Evolutionary conservation across 2,113 vertebrate genomes (phyloP), one percentile per base, ranked within the genome.

Genomic region (Podarcis muralis): DNA sequence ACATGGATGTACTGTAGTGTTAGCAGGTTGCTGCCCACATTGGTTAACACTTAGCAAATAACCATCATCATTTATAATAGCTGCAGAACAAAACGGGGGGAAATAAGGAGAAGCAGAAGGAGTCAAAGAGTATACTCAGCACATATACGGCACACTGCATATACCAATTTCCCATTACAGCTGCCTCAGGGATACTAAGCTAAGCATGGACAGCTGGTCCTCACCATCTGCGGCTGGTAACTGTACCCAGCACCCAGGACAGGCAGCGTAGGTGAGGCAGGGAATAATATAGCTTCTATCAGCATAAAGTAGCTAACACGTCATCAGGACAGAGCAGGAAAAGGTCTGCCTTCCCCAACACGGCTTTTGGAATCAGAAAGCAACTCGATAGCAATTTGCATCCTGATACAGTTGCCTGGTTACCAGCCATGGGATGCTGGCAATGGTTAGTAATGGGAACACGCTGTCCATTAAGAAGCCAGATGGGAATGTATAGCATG

Each of bases 161-260:
- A 87, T 88, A 92, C 90, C 91, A 94, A 93, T 95, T 94, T 94
- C 94, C 92, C 82, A 69, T 71, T 72, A 84, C 93, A 95, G 94
- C 92, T 95, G 93, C 90, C 88, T 87, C 90, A 85, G 88, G 87
- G 91, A 88, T 87, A 66, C 86, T 91, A 95, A 95, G 89, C 92
- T 89, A 87, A 77, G 53, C 32, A 81, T 23, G 89, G 92, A 93
- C 94, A 95, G 91, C 92, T 96, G 95, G 88, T 77, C 90, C 89
- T 74, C 88, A 90, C 94, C 93, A 94, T 94, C 95, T 95, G 90
- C 90, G 85, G 68, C 65, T 92, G 57, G 65, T 57, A 79, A 91
- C 83, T 91, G 86, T 88, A 92, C 81, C 68, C 81, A 22, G 89
- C 12, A 0, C 81, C 86, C 85, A 86, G 0, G 0, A 77, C 32